Base-by-base conservation (phyloP, 2,113 vertebrate genomes). In the Coturnix japonica region DNA sequence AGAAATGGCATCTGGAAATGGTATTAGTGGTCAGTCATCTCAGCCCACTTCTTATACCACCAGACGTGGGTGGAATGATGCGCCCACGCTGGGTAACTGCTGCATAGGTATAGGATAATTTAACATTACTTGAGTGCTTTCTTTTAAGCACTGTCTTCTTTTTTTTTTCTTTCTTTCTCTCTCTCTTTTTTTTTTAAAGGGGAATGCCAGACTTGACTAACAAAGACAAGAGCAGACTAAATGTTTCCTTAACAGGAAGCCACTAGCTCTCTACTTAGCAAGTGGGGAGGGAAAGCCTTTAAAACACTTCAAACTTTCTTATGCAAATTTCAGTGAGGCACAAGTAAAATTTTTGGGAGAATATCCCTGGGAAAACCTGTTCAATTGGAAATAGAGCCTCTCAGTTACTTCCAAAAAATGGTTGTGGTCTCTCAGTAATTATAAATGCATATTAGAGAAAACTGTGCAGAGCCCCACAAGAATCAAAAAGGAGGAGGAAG, bases 191-290 rank as follows among this genome's bases (percentile, higher is more conserved):
- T 71, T 46, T 22, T 47, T 47, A 0, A 35, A 65, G 96, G 96
- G 97, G 92, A 97, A 96, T 97, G 95, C 96, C 96, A 96, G 87
- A 88, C 87, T 97, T 97, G 94, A 95, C 93, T 96, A 96, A 97
- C 93, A 93, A 96, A 97, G 95, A 61, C 93, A 95, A 95, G 60
- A 74, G 67, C 73, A 46, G 84, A 97, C 93, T 93, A 93, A 95
- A 92, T 94, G 80, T 97, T 97, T 97, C 96, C 94, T 96, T 95
- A 78, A 97, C 96, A 97, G 97, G 96, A 97, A 98, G 95, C 90
- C 93, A 90, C 96, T 90, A 97, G 79, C 94, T 96, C 88, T 72
- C n/a, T 1, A 31, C 89, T 95, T 81, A 95, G 70, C 89, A 95
- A 93, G 74, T 46, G 78, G 60, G 71, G 78, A 95, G 61, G 77